phyloP scores from a whole-genome alignment of 2,888 invertebrate genomes.

The Rotaria sp. region DNA sequence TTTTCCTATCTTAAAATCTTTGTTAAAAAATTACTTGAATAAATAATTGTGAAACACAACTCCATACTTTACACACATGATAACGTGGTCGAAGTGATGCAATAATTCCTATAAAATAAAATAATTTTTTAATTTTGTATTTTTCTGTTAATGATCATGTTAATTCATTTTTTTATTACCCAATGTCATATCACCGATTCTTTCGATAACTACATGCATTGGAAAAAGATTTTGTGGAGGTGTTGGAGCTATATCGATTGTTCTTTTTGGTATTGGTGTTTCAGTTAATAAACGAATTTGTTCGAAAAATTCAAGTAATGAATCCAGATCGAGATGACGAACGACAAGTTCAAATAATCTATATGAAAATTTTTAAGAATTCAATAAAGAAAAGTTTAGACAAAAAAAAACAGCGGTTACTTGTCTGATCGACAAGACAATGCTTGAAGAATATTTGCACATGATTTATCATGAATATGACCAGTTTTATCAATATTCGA shows the following conservation, averaged over 20 bases:
- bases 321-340: neutral
- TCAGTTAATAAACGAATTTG: constrained; percentile 19
- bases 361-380: neutral
- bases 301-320: constrained; percentile 24
- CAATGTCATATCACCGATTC: constrained; percentile 1
- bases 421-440: neutral
- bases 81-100: constrained; percentile 25
- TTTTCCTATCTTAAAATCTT: neutral
- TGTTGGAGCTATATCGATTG: neutral
- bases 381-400: neutral
- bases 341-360: constrained; percentile 9
- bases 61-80: constrained; percentile 28
- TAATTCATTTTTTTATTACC: neutral
- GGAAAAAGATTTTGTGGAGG: neutral
- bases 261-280: neutral
- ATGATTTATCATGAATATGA: constrained; percentile 21
- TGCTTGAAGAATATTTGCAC: constrained; percentile 6
- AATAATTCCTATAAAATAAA: neutral
- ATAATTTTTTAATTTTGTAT: neutral
- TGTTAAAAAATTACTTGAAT: neutral
- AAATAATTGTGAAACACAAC: constrained; percentile 28
- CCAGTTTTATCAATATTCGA: constrained; percentile 26
- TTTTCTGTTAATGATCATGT: too few species aligned
- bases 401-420: neutral
- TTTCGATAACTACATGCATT: neutral